Conservation (phyloP, 2,113 vertebrate species). For the Neogale vison region DNA sequence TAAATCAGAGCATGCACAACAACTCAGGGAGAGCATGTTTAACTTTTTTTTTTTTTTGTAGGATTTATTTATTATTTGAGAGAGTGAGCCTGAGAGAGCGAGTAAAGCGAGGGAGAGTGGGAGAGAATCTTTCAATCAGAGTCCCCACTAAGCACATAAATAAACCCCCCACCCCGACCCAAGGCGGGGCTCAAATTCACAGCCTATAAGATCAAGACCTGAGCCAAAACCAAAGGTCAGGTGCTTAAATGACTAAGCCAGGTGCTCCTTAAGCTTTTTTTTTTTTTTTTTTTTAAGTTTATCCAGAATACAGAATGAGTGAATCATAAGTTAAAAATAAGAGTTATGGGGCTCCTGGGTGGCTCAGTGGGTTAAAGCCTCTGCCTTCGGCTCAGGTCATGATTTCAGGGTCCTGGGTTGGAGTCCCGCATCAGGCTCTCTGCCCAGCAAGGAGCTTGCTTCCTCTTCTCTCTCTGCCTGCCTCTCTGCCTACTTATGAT, state of each 20-base stretch:
- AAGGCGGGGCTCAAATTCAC: not conserved
- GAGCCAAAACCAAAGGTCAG: not conserved
- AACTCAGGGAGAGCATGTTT: not conserved
- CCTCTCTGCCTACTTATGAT: too few relatives aligned
- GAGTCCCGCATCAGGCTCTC: too few relatives aligned
- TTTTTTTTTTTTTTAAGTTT: not conserved
- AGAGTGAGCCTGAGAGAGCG: not conserved
- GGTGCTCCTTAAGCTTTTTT: not conserved
- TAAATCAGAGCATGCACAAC: not conserved
- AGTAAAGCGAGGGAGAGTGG: not conserved
- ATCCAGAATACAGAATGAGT: too few relatives aligned
- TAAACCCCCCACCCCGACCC: not conserved
- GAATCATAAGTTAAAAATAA: too few relatives aligned
- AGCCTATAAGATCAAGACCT: not conserved
- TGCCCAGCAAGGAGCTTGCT: too few relatives aligned
- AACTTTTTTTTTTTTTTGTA: not conserved
- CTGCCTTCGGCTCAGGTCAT: too few relatives aligned
- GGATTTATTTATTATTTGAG: not conserved
- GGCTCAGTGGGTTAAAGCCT: too few relatives aligned
- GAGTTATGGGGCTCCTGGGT: not conserved
- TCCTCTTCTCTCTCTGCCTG: too few relatives aligned
- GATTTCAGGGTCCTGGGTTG: too few relatives aligned
- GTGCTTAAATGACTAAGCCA: not conserved
- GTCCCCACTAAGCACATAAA: not conserved
- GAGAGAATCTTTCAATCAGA: not conserved